Base-by-base conservation (phyloP, 2,113 vertebrate species). In the Macquaria ambigua region DNA sequence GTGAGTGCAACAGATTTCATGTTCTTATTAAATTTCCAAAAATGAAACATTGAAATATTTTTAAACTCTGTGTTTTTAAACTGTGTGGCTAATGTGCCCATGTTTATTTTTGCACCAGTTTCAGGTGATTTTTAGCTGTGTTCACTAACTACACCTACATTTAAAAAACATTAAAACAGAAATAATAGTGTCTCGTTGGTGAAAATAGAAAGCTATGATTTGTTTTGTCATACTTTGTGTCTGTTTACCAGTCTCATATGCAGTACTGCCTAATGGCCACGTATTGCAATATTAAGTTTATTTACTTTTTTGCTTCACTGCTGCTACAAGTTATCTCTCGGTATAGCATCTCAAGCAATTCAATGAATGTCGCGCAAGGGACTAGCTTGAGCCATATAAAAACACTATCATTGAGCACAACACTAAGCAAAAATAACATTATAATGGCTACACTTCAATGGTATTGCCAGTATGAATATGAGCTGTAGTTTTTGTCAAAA, bases 71-170 rank as follows among this genome's bases (percentile, higher is more conserved):
- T n/a, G n/a, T n/a, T n/a, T n/a, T n/a, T n/a, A n/a, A n/a, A n/a
- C n/a, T n/a, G n/a, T n/a, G 43, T 68, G 6, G 16, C 11, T 20
- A 15, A 37, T 41, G 18, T 53, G 10, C 9, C 34, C 16, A 55
- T 63, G 74, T 56, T 77, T 72, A n/a, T 77, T 67, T 56, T 12
- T 31, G 3, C 56, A 46, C 3, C 31, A 64, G 31, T 31, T 55
- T 43, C 48, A 46, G 37, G 69, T 18, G 14, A 59, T 71, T 52
- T 37, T 23, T 25, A 39, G 7, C 52, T 16, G 12, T 41, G 23
- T 31, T 31, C 28, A 31, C 28, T 31, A 31, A 31, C n/a, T 73
- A 8, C 41, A 18, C 7, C 1, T 25, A 16, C 41, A 46, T 23
- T 7, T 12, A 14, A 7, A 37, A 55, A n/a, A n/a, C n/a, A 39